Evolutionary conservation across 1,140 invertebrate species (phyloP).

Genomic region (Caenorhabditis brenneri): DNA sequence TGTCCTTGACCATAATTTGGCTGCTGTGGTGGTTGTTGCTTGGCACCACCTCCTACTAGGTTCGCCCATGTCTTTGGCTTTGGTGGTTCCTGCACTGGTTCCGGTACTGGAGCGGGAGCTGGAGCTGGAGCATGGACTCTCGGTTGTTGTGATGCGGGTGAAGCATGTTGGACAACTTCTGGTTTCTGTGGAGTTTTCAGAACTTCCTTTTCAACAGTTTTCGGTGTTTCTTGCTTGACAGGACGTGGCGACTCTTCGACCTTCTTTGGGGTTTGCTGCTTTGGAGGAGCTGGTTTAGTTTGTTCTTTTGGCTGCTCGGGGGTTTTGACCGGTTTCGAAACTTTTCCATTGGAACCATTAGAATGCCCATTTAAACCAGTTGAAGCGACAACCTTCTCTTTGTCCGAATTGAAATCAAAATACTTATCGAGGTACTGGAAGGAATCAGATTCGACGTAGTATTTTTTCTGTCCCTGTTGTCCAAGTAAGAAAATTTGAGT

Average conservation of each 20-base stretch:
- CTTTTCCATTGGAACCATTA: background rate
- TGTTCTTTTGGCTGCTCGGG: slow-evolving; percentile 30
- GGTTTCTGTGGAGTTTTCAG: background rate
- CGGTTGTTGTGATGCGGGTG: background rate
- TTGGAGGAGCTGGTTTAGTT: background rate
- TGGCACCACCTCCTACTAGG: slow-evolving; percentile 44
- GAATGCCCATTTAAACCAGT: background rate
- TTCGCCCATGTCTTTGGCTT: slow-evolving; percentile 54
- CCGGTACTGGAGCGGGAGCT: background rate
- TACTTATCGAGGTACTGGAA: slow-evolving; percentile 32
- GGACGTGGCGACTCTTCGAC: background rate
- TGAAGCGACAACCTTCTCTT: background rate
- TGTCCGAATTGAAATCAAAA: background rate
- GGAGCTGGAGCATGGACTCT: background rate
- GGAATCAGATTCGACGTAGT: slow-evolving; percentile 46
- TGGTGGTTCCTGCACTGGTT: background rate
- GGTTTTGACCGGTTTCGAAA: background rate
- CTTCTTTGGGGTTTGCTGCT: slow-evolving; percentile 36
- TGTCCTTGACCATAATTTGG: slow-evolving; percentile 19
- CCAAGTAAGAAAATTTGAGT: slow-evolving; percentile 49
- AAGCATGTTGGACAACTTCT: background rate
- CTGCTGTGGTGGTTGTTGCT: background rate
- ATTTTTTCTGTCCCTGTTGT: slow-evolving; percentile 52
- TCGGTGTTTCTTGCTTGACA: slow-evolving; percentile 30
- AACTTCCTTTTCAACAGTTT: slow-evolving; percentile 28